A percentile compares a stretch with the other conserved stretches of the same genome.
Conservation (phyloP, 2,888 invertebrate genomes). For the Dinocampus coccinellae region DNA sequence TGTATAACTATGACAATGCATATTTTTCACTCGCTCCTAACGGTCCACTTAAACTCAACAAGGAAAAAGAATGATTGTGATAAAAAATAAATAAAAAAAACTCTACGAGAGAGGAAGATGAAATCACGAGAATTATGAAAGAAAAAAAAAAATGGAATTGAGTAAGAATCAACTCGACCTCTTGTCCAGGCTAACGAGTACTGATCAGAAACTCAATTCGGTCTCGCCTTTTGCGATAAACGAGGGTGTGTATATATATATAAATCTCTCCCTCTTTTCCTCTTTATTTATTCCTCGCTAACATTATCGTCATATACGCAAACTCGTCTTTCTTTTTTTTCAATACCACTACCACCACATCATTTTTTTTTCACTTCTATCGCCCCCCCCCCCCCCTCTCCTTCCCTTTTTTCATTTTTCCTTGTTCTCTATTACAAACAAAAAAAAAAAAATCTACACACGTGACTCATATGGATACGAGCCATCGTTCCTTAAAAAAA, state of each 20-base stretch:
- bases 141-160: neutral
- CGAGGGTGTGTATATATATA: conserved; percentile 23
- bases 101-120: neutral
- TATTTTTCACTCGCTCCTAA: conserved; percentile 24
- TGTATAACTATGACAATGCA: conserved; percentile 28
- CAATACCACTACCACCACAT: too few species aligned
- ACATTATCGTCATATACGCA: too few species aligned
- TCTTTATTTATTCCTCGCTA: too few species aligned
- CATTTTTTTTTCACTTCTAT: conserved; percentile 15
- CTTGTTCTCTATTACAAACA: conserved; percentile 26
- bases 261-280: too few species aligned
- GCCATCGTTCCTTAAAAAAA: conserved; percentile 47
- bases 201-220: conserved; percentile 33
- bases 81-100: neutral
- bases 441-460: conserved; percentile 31
- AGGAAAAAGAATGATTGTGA: conserved; percentile 15
- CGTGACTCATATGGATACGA: conserved; percentile 38
- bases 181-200: conserved; percentile 31
- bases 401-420: neutral
- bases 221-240: conserved; percentile 34
- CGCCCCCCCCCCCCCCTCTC: conserved; percentile 23
- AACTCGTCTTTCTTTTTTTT: conserved; percentile 6
- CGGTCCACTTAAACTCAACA: conserved; percentile 31
- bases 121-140: neutral
- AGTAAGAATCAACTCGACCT: conserved; percentile 13